Evolutionary conservation across 2,888 invertebrate genomes (phyloP).

Genomic region (Dinocampus coccinellae): DNA sequence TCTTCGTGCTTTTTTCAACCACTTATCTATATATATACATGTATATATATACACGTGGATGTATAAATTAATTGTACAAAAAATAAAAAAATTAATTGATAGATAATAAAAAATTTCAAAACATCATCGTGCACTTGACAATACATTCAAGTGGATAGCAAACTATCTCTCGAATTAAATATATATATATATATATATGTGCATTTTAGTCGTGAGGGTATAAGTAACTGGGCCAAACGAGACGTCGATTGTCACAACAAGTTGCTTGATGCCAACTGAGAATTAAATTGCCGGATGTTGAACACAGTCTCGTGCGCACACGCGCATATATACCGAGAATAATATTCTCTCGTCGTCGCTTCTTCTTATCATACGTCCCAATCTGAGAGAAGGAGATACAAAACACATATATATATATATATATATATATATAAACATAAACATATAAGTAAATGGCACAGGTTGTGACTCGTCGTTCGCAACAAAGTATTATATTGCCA

Average conservation of each 20-base stretch:
- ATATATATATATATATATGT: slow-evolving; percentile 11
- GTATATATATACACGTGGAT: too few relatives aligned
- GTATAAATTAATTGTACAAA: too few relatives aligned
- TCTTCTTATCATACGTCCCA: not conserved
- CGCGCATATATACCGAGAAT: not conserved
- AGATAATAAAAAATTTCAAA: not conserved
- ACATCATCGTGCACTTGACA: not conserved
- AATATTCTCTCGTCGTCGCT: slow-evolving; percentile 12
- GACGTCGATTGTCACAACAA: slow-evolving; percentile 59
- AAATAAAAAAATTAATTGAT: too few relatives aligned
- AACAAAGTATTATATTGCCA: slow-evolving; percentile 11
- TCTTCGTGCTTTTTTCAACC: too few relatives aligned
- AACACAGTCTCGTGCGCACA: not conserved
- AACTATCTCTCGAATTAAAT: not conserved
- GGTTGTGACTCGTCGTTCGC: slow-evolving; percentile 9
- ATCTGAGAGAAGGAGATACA: not conserved
- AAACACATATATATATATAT: not conserved
- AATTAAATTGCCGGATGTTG: slow-evolving; percentile 31
- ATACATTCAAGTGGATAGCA: not conserved
- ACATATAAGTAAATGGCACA: not conserved
- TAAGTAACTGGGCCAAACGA: slow-evolving; percentile 57
- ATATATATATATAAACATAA: too few relatives aligned
- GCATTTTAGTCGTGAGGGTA: slow-evolving; percentile 52
- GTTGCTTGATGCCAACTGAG: slow-evolving; percentile 23
- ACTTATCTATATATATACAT: too few relatives aligned